Base-by-base conservation (phyloP, 2,888 invertebrate species). In the Lymantria dispar region DNA sequence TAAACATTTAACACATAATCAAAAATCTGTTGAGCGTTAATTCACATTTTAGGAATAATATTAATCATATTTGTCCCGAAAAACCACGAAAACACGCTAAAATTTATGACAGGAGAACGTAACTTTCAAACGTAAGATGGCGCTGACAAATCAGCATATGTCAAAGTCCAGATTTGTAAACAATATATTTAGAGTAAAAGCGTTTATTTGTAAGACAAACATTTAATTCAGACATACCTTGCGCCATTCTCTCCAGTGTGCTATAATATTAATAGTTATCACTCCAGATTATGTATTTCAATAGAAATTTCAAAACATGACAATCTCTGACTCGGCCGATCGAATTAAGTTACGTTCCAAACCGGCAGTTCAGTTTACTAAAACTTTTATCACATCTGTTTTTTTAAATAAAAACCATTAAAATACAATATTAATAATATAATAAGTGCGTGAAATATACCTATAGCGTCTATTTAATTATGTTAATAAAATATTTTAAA, bases 51-150 rank as follows among this genome's bases (percentile, higher is more conserved):
- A 12, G 5, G 12, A 38, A 45, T 36, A 53, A 64, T 59, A 54
- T 51, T 47, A 33, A 33, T 7, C 9, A 33, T 8, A 10, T 33
- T 33, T 33, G 33, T 10, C 10, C 33, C 33, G 33, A 33, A 33
- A 30, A 33, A n/a, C 64, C 61, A 63, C 57, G 48, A 68, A 73
- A 70, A 73, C 72, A 76, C 64, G 73, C 73, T 67, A 39, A 13
- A 37, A 39, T 33, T 49, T 38, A 2, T 43, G 70, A 76, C 75
- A 75, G 52, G 14, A 62, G 64, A 31, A 60, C n/a, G n/a, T n/a
- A n/a, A 69, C 62, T 60, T 40, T 29, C 11, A 53, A 64, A 62
- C 36, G 43, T 78, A 88, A 89, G 83, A 89, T 90, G 89, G 89
- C 89, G 88, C 75, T 80, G 76, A 78, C 61, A 57, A 58, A 54